Evolutionary conservation across 1,140 invertebrate genomes (phyloP).

Genomic region (Sycobia sp.): DNA sequence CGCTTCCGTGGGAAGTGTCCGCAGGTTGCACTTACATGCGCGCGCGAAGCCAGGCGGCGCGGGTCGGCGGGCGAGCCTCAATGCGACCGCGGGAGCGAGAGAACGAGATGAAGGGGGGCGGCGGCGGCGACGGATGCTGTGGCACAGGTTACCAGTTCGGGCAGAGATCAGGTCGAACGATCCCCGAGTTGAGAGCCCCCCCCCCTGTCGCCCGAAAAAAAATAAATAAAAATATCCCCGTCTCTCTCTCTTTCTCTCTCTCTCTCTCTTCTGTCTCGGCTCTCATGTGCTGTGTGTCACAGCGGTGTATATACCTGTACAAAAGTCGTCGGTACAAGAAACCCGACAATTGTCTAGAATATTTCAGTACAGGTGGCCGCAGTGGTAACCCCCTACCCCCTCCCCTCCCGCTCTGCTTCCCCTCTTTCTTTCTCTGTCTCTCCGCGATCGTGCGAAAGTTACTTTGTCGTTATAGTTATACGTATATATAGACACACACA

Average conservation of each 20-base stretch:
- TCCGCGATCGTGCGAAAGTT: conserved; percentile 36
- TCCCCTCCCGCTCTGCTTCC: not conserved
- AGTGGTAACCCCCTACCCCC: not conserved
- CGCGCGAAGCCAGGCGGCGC: not conserved
- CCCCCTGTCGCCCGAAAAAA: no score
- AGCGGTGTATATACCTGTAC: not conserved
- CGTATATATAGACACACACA: not conserved
- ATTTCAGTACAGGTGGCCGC: conserved; percentile 13
- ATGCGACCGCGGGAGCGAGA: not conserved
- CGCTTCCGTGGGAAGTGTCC: conserved; percentile 50
- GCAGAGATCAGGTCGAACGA: conserved; percentile 8
- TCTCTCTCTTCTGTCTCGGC: no score
- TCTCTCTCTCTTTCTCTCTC: no score
- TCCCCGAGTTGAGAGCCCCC: conserved; percentile 23
- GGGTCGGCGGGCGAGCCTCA: no score
- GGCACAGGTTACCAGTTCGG: conserved; percentile 21
- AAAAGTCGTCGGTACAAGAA: conserved; percentile 1
- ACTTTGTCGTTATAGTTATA: conserved; percentile 26
- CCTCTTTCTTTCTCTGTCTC: not conserved
- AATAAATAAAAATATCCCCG: no score
- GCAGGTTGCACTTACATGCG: conserved; percentile 43
- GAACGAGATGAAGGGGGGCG: not conserved
- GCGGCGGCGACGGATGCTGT: not conserved
- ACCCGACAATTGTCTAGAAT: conserved; percentile 9
- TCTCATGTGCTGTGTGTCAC: no score